Percentiles rank a stretch among this genome's conserved stretches.
These are phyloP conservation scores for Thecocarcelia acutangulata DNA, from an alignment of 2,888 invertebrate genomes.

Conservation along the genomic window DNA sequence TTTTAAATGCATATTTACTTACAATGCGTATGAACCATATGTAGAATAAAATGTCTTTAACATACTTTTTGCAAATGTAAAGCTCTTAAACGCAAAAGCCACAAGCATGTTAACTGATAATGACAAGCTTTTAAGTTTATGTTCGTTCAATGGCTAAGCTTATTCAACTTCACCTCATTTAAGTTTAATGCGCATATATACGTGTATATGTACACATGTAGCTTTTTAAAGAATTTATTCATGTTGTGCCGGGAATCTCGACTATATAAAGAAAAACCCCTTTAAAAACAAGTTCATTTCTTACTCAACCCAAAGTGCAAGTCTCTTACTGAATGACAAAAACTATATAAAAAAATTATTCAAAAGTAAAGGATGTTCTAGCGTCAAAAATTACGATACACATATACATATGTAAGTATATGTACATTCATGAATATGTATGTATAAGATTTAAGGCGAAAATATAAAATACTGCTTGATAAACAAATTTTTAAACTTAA, in stretches of 20 bases:
- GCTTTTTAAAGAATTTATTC: slow-evolving; percentile 27
- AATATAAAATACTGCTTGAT: slow-evolving; percentile 17
- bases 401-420: background rate
- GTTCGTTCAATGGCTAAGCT: slow-evolving; percentile 5
- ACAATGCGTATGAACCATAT: background rate
- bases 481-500: background rate
- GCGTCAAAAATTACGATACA: background rate
- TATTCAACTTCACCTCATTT: slow-evolving; percentile 48
- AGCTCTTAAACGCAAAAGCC: background rate
- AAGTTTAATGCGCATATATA: slow-evolving; percentile 23
- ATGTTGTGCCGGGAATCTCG: slow-evolving; percentile 19
- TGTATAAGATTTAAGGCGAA: slow-evolving; percentile 1
- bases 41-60: background rate
- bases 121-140: slow-evolving; percentile 25
- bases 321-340: slow-evolving; percentile 10
- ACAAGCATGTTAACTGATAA: too few relatives aligned
- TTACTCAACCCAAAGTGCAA: slow-evolving; percentile 16
- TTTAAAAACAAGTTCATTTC: slow-evolving; percentile 38
- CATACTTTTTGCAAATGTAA: background rate
- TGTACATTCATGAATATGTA: background rate
- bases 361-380: background rate
- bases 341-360: background rate
- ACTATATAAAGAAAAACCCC: slow-evolving; percentile 58
- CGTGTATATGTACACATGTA: too few relatives aligned
- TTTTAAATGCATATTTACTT: background rate